Evolutionary conservation across 2,113 vertebrate genomes (phyloP), one percentile per base, ranked within the genome.

Genomic region (Rhizomys pruinosus): DNA sequence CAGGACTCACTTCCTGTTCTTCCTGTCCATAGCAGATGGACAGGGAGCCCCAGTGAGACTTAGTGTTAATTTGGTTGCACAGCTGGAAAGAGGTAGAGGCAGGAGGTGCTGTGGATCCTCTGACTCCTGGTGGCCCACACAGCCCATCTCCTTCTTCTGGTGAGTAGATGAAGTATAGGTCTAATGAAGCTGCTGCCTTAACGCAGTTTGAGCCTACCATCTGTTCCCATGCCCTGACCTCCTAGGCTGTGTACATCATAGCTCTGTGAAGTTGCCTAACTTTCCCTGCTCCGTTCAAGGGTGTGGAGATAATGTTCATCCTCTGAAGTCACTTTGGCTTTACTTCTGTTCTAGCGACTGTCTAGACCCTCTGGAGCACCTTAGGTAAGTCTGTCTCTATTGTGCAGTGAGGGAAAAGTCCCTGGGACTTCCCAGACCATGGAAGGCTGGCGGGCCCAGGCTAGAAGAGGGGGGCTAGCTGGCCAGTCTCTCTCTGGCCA

Each of bases 391-490:
- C 63, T 29, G 2, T 68, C 11, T 20, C 77, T 32, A 6, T 47
- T 22, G 16, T n/a, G 29, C 42, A 4, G n/a, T 3, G 2, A 0
- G 4, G 87, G 69, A 66, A 32, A 86, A 44, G 63, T 74, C 92
- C 84, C 52, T 39, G 85, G 80, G 9, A 89, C 34, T 94, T 94
- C 55, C 89, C 80, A 71, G 55, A 20, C 39, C n/a, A 39, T 19
- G 1, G 1, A 37, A 61, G 15, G 44, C 10, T 55, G 42, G 15
- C 2, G 23, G 72, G 22, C 2, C 19, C 7, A 52, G 61, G 10
- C 17, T n/a, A n/a, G 22, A 47, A 17, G 7, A 5, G 5, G 9
- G 6, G 42, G 23, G 61, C 29, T n/a, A 27, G 32, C 32, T 11
- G 61, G 10, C 59, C 19, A 72, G 47, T 23, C 44, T 61, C 55